Evolutionary conservation across 1,140 invertebrate species (phyloP), one percentile per base, ranked within the genome.

Genomic region (Solenopsis fugax): DNA sequence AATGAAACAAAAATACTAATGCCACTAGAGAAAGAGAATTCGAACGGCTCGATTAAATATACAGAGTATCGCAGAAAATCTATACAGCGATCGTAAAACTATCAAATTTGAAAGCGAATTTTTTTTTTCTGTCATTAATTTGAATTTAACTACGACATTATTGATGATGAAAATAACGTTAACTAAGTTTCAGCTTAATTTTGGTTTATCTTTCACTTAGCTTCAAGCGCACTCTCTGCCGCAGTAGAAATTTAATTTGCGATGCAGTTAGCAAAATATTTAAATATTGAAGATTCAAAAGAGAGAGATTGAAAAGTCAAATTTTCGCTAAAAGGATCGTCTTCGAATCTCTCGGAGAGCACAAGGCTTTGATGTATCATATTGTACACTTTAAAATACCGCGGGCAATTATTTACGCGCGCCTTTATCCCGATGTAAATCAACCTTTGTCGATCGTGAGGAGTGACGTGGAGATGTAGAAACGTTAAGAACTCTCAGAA

Each of bases 401-500:
- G 62, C 16, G 10, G 13, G 10, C 41, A 73, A 82, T 60, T 45
- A 81, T 65, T 56, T 3, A 12, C 34, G 21, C 18, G 18, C 16
- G 0, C 0, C 58, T 52, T 58, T 9, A 45, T 73, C 45, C 0
- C 12, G 45, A 41, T 48, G 12, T 65, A 34, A 85, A 48, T 64
- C 64, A 50, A 37, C 45, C 24, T 50, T 54, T 71, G 56, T 58
- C 54, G 52, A 37, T 56, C 10, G n/a, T 21, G 13, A 52, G 13
- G 45, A 54, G 18, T 5, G 16, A 54, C 65, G 65, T 37, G 24
- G 24, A 62, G 69, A 72, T 52, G 4, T 62, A 91, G 86, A 85
- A 88, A 84, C 77, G 65, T 52, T 71, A 88, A 89, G 88, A 92
- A 80, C 87, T 86, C 64, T 52, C 65, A 88, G 82, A 65, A 65